Base-by-base conservation (phyloP, 2,888 invertebrate species). In the Eumacrocentrus americanus region DNA sequence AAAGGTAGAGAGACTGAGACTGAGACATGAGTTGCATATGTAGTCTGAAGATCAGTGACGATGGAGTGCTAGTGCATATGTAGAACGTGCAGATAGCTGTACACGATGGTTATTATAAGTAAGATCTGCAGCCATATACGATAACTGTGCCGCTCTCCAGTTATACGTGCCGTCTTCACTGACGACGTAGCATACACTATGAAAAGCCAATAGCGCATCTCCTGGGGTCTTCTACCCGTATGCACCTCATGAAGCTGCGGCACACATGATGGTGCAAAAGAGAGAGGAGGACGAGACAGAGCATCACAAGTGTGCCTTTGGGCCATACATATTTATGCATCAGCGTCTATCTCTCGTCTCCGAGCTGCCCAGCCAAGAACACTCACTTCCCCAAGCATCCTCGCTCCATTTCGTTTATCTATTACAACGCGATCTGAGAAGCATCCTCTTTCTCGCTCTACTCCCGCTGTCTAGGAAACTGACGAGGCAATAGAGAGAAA, bases 131-230 rank as follows among this genome's bases (percentile, higher is more conserved):
- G 64, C 70, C 70, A 67, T 72, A 65, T 70, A 70, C 62, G 70
- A 72, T 71, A 73, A 73, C 72, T 72, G 72, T 72, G 73, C 68
- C 72, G 68, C 56, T 73, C 70, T 72, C 70, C 73, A 68, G 68
- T 69, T 72, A 69, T 66, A 61, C 61, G 37, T 64, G 61, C 61
- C 58, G 35, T 40, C 44, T 29, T 52, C 35, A 11, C 44, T 40
- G 20, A 20, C 22, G 18, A 18, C 20, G 37, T 52, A 37, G 16
- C 42, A 42, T 20, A 11, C 22, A 5, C 18, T 29, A 9, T 6
- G 29, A 29, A 29, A 6, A 9, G 29, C 5, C 29, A 6, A 29
- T 29, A 29, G 29, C 16, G 16, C 14, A 34, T 12, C 46, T 22
- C n/a, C 25, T 20, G 46, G 12, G 46, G 12, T n/a, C 25, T 12